A percentile compares a stretch with the other conserved stretches of the same genome.
Conservation (phyloP, 2,113 vertebrate species). For the Corythaeola cristata region DNA sequence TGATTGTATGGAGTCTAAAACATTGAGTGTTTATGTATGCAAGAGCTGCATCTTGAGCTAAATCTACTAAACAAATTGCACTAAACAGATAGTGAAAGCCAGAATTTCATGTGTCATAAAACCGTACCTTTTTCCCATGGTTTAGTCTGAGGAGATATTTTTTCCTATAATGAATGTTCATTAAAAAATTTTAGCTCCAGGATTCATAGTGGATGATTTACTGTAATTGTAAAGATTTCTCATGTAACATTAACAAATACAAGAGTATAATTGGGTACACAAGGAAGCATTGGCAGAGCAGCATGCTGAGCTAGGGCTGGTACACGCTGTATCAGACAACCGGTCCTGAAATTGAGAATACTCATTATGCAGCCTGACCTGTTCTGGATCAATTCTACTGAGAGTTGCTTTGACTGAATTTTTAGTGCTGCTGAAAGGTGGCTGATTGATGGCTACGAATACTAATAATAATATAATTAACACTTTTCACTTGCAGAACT, state of each 20-base stretch:
- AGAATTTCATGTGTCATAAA: constrained; percentile 1
- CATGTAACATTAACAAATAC: background rate
- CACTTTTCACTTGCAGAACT: background rate
- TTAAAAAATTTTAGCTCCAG: background rate
- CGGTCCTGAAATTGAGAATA: background rate
- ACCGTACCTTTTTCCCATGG: background rate
- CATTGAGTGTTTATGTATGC: background rate
- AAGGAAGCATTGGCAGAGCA: background rate
- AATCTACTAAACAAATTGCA: background rate
- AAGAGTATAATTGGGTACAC: background rate
- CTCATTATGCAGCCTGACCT: background rate
- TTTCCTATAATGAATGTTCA: background rate
- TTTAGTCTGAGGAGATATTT: background rate
- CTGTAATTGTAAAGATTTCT: constrained; percentile 1
- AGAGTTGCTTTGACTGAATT: background rate
- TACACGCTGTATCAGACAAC: background rate
- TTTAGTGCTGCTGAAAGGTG: background rate
- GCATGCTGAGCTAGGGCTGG: background rate
- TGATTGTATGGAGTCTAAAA: background rate
- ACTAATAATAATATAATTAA: background rate
- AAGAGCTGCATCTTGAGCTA: background rate
- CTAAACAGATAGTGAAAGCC: background rate
- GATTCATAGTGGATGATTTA: background rate
- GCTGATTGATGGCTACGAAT: background rate
- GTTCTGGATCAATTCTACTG: background rate